These are phyloP conservation scores for Ramphastos sulfuratus DNA, from an alignment of 2,113 vertebrate genomes.

Conservation along the genomic window DNA sequence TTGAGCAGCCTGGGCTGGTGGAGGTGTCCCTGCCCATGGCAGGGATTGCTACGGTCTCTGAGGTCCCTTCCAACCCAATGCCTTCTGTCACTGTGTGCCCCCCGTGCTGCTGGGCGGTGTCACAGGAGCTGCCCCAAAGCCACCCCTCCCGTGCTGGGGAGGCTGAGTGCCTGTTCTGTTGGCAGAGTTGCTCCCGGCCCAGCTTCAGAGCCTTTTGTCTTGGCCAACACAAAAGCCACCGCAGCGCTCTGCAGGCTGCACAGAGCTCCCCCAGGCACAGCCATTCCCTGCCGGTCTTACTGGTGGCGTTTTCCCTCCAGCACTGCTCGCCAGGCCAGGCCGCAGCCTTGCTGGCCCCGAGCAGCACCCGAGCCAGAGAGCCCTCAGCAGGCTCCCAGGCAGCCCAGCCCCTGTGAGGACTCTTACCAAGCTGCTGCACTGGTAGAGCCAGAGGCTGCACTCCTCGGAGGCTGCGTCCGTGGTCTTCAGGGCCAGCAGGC, in stretches of 20 bases:
- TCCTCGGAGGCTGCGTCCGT: slow-evolving; percentile 85
- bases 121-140: not conserved
- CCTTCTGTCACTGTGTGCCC: not conserved
- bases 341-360: no score
- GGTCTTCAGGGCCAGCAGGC: slow-evolving; percentile 93
- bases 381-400: no score
- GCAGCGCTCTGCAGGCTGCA: not conserved
- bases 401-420: no score
- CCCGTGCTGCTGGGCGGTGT: not conserved
- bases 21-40: no score
- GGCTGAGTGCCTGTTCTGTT: not conserved
- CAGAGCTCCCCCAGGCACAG: not conserved
- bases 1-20: no score
- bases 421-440: slow-evolving; percentile 93
- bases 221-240: not conserved
- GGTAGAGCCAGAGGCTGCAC: slow-evolving; percentile 95
- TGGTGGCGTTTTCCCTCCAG: no score
- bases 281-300: not conserved
- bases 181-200: not conserved
- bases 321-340: no score
- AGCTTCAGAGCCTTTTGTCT: not conserved
- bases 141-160: not conserved
- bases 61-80: no score
- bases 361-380: no score
- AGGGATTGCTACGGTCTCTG: no score